These are phyloP conservation scores for Hypolimnas misippus DNA, from an alignment of 2,888 invertebrate genomes.

Conservation along the genomic window DNA sequence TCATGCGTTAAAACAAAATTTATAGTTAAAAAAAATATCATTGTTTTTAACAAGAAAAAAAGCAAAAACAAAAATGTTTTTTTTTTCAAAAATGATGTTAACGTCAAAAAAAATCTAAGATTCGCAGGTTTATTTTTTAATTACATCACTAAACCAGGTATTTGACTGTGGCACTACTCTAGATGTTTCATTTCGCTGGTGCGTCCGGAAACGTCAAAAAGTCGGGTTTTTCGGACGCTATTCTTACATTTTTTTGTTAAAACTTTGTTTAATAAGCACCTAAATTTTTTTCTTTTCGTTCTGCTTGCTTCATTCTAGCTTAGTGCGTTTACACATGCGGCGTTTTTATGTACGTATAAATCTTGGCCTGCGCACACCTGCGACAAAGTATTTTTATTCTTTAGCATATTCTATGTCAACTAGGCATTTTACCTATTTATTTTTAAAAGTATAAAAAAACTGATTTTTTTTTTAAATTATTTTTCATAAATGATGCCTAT, in stretches of 20 bases:
- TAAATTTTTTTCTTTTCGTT: slow-evolving; percentile 51
- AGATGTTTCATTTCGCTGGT: slow-evolving; percentile 27
- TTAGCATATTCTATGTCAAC: no score
- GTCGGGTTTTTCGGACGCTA: slow-evolving; percentile 1
- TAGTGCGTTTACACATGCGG: no score
- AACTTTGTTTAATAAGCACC: background rate
- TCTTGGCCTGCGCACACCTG: no score
- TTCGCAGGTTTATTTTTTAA: slow-evolving; percentile 50
- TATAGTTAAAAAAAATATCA: no score
- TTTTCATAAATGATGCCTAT: no score
- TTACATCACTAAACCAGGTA: slow-evolving; percentile 52
- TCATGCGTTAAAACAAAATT: background rate
- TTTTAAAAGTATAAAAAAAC: no score
- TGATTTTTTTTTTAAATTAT: no score
- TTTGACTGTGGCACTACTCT: slow-evolving; percentile 54
- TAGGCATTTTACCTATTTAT: no score
- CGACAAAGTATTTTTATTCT: no score
- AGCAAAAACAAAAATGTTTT: no score
- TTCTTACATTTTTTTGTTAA: slow-evolving; percentile 28
- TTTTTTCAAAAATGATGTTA: slow-evolving; percentile 34
- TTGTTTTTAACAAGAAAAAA: no score
- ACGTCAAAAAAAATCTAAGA: slow-evolving; percentile 42
- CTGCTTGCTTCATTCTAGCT: slow-evolving; percentile 70
- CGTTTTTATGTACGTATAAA: no score
- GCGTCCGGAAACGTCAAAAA: slow-evolving; percentile 4